Base-by-base conservation (phyloP, 2,113 vertebrate genomes). In the Felis catus region DNA sequence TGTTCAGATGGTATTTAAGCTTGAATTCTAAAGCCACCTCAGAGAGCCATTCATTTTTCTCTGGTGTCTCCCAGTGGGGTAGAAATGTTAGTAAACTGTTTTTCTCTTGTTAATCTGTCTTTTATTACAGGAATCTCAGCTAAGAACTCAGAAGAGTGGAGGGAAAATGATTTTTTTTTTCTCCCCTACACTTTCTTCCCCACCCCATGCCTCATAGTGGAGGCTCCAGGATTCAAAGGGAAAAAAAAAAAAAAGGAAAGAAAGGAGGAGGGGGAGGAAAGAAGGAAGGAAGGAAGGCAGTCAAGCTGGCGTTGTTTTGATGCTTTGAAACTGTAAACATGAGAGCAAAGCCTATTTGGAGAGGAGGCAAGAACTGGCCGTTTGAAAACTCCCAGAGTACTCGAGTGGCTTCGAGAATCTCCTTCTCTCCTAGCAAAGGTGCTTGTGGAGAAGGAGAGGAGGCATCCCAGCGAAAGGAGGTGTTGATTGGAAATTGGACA, bases 21-120 rank as follows among this genome's bases (percentile, higher is more conserved):
- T 70, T 84, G 70, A 95, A 95, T 84, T 78, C 87, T 79, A 23
- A 88, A 88, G 65, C 53, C 82, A 80, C 55, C 14, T 53, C 29
- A 25, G 51, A 16, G 73, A 95, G 82, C 80, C 85, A 71, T 13
- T 53, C 51, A 73, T 63, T 80, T 85, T 58, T 41, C 61, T 31
- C 45, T 53, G 48, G 23, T 66, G 21, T 68, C 36, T 45, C 48
- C 58, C 29, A 29, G 18, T 33, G 61, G 83, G 29, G 29, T 58
- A 53, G 14, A 58, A 31, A 39, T 9, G 41, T 63, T 76, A 31
- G 48, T 25, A 93, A 86, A 66, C 16, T 68, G 39, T 27, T 68
- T 95, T 65, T 81, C 65, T 76, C 19, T 78, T 78, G 25, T 41
- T 84, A 29, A 78, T 41, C 53, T 89, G 41, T 53, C 23, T 68